phyloP scores from a whole-genome alignment of 2,113 vertebrate genomes.

The Oncorhynchus clarkii region DNA sequence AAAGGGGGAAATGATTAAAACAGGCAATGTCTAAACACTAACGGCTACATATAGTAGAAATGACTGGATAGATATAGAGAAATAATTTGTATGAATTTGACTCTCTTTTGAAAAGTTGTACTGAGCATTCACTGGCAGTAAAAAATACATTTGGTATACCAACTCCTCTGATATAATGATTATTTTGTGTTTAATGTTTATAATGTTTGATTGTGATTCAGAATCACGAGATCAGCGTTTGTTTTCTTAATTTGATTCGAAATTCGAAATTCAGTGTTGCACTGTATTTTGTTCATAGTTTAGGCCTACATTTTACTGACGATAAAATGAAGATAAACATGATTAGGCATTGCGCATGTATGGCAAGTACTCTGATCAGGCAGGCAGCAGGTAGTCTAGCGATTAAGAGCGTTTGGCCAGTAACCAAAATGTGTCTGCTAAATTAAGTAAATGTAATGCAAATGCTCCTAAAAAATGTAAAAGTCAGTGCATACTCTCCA shows the following conservation, averaged over 20 bases:
- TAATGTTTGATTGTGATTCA: neutral
- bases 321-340: too few species aligned
- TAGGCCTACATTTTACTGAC: too few species aligned
- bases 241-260: slow-evolving; percentile 22
- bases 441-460: too few species aligned
- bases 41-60: slow-evolving; percentile 43
- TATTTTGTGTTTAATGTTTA: slow-evolving; percentile 21
- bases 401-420: too few species aligned
- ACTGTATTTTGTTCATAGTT: neutral
- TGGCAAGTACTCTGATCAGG: too few species aligned
- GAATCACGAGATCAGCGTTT: neutral
- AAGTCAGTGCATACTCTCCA: neutral
- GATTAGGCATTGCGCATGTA: too few species aligned
- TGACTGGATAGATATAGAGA: slow-evolving; percentile 10
- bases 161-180: slow-evolving; percentile 22
- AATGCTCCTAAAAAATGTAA: too few species aligned
- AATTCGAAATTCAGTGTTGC: neutral
- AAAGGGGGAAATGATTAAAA: slow-evolving; percentile 38
- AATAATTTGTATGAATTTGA: slow-evolving; percentile 35
- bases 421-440: too few species aligned
- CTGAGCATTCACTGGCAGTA: slow-evolving; percentile 23
- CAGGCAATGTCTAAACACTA: slow-evolving; percentile 44
- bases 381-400: too few species aligned
- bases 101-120: slow-evolving; percentile 35
- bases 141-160: slow-evolving; percentile 25